These are phyloP conservation scores for Eurystomus glaucurus DNA, from an alignment of 2,797 vertebrate genomes.

Conservation along the genomic window DNA sequence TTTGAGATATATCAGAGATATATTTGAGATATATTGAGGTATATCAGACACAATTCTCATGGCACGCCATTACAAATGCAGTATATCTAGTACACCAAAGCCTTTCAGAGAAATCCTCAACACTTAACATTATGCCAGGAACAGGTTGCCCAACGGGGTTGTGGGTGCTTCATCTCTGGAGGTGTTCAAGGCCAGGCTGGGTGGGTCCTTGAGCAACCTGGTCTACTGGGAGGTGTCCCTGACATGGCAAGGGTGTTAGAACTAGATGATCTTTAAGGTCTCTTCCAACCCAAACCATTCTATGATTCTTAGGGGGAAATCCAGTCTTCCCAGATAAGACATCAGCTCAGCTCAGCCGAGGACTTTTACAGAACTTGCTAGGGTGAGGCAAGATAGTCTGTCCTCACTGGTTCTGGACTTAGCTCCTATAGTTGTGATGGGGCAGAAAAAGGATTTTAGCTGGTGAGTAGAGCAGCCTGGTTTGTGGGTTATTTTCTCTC, in stretches of 20 bases:
- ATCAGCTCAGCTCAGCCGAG: rapidly evolving
- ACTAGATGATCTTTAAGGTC: too few species aligned
- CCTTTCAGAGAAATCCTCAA: not conserved
- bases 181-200: too few species aligned
- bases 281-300: too few species aligned
- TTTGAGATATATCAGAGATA: not conserved
- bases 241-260: too few species aligned
- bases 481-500: not conserved
- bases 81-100: not conserved
- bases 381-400: not conserved
- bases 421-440: not conserved
- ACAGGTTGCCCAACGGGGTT: too few species aligned
- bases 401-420: not conserved
- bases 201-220: too few species aligned
- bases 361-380: not conserved
- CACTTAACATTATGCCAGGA: not conserved
- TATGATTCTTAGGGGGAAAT: not conserved
- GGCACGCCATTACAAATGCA: not conserved
- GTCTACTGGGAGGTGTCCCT: too few species aligned
- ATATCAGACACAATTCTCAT: not conserved
- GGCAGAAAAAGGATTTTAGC: not conserved
- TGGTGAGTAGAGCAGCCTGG: not conserved
- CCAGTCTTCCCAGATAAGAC: not conserved
- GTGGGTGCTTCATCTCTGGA: too few species aligned
- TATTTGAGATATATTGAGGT: not conserved